Evolutionary conservation across 2,797 vertebrate genomes (phyloP).

Genomic region (Crenuchus spilurus): DNA sequence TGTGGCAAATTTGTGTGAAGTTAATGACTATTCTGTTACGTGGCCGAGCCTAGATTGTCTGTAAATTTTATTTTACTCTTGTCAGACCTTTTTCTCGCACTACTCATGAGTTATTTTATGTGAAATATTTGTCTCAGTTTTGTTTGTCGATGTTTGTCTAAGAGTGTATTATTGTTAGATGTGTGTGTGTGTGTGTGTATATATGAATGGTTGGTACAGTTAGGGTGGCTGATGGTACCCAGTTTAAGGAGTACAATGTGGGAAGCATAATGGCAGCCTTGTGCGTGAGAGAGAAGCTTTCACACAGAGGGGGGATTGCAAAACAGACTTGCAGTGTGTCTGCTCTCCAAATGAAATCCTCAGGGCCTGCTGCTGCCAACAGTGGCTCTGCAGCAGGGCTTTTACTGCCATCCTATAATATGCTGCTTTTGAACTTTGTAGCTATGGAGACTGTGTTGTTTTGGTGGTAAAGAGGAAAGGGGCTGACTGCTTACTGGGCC

Average conservation of each 20-base stretch:
- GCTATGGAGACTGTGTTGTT: slow-evolving; percentile 43
- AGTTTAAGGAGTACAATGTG: slow-evolving; percentile 59
- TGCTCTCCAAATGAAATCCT: slow-evolving; percentile 57
- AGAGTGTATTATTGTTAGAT: slow-evolving; percentile 21
- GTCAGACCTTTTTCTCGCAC: not conserved
- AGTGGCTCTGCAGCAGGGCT: slow-evolving; percentile 53
- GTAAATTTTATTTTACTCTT: not conserved
- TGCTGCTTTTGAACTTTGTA: slow-evolving; percentile 48
- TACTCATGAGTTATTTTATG: not conserved
- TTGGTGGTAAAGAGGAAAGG: slow-evolving; percentile 2
- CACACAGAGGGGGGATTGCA: slow-evolving; percentile 43
- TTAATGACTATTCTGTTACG: not conserved
- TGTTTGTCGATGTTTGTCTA: not conserved
- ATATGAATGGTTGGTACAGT: slow-evolving; percentile 12
- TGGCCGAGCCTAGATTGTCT: not conserved
- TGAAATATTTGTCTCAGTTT: slow-evolving; percentile 2
- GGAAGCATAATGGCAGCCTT: slow-evolving; percentile 68
- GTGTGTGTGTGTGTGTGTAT: not conserved
- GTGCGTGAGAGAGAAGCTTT: slow-evolving; percentile 54
- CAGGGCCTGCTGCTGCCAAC: slow-evolving; percentile 32
- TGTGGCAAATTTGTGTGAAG: not conserved
- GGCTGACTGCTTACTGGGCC: slow-evolving; percentile 12
- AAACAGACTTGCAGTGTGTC: slow-evolving; percentile 57
- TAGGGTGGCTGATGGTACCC: slow-evolving; percentile 47
- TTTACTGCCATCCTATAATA: slow-evolving; percentile 56